Base-by-base conservation (phyloP, 2,888 invertebrate species). In the Chrysomela aeneicollis region DNA sequence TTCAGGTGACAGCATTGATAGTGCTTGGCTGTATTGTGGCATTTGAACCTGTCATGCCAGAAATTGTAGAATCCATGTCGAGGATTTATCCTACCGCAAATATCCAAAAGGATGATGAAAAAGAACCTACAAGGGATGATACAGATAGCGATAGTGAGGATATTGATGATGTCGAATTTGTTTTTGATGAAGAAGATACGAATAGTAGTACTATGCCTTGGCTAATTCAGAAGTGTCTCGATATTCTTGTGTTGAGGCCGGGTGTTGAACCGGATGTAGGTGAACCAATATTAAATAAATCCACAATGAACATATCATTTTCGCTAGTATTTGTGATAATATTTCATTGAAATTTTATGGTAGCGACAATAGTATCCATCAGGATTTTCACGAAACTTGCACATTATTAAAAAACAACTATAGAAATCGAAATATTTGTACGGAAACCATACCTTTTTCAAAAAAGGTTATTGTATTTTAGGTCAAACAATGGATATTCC, bases 11-110 rank as follows among this genome's bases (percentile, higher is more conserved):
- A 1, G 89, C 91, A 0, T 76, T 93, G 52, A 88, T 91, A 69
- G 90, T 91, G 19, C 87, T 92, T 78, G 92, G 92, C 30, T 90
- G 90, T 74, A 82, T 92, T 47, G 82, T 92, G 50, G 88, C 89
- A 0, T 82, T 87, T 0, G 88, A 90, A 62, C 89, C 90, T 0
- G 84, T 87, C 51, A 85, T 89, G 0, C 82, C 86, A 1, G 92
- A 92, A 83, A 87, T 90, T 50, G 71, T 63, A 83, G 84, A 76
- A 80, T 84, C 73, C 81, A 85, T 76, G 84, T 83, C 70, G 82
- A 86, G 85, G 72, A 51, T 63, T 47, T 59, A 52, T 59, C 22
- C 55, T 6, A 15, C 4, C 12, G 12, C 42, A 63, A 67, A 58
- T 54, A 65, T 49, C 0, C 59, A 59, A 32, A 55, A 53, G 21